These are phyloP conservation scores for Distichodus sexfasciatus DNA, from an alignment of 2,797 vertebrate genomes.

Conservation along the genomic window DNA sequence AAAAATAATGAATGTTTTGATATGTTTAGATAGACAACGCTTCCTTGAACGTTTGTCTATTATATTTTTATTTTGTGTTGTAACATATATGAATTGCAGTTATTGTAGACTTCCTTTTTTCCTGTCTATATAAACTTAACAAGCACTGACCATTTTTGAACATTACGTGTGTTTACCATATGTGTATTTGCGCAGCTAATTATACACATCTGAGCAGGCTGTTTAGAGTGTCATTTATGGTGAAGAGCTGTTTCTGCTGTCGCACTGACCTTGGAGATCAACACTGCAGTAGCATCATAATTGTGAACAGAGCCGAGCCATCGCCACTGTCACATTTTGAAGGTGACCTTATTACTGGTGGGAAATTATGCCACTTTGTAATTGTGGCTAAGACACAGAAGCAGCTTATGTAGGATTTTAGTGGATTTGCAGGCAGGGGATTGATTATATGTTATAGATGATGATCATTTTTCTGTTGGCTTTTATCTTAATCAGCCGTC, in stretches of 20 bases:
- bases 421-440: background rate
- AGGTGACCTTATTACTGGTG: conserved; percentile 61
- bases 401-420: conserved; percentile 4
- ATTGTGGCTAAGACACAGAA: background rate
- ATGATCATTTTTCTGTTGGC: conserved; percentile 1
- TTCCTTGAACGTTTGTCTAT: no score
- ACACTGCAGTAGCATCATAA: conserved; percentile 45
- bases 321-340: conserved; percentile 42
- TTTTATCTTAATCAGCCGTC: conserved; percentile 50
- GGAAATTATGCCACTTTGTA: conserved; percentile 17
- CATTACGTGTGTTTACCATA: background rate
- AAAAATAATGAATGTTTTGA: no score
- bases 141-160: background rate
- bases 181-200: background rate
- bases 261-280: conserved; percentile 13
- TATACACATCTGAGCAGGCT: background rate
- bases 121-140: no score
- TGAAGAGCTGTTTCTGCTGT: conserved; percentile 10
- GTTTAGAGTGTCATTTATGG: conserved; percentile 17
- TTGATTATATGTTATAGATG: conserved; percentile 18
- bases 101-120: no score
- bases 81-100: no score
- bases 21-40: no score
- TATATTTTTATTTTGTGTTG: no score
- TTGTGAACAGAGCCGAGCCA: conserved; percentile 32